phyloP scores from a whole-genome alignment of 2,797 vertebrate species.

The Heteromormyrus szaboi region DNA sequence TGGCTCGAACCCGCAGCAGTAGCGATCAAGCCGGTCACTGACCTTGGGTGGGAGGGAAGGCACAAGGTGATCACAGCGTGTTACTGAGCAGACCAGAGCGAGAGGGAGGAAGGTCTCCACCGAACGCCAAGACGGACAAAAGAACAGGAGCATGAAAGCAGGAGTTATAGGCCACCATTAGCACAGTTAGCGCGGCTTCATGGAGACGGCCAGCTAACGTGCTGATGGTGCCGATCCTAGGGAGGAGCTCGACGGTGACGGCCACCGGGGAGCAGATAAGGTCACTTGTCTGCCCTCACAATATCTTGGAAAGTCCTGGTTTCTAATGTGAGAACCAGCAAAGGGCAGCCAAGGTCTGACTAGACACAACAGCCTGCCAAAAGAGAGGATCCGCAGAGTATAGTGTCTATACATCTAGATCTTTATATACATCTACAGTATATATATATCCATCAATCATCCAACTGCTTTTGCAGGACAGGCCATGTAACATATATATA shows the following conservation, averaged over 20 bases:
- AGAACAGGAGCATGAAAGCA: neutral
- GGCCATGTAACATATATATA: neutral
- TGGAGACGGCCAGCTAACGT: neutral
- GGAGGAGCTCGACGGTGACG: neutral
- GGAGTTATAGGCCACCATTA: neutral
- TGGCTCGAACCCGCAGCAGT: constrained; percentile 86
- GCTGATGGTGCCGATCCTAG: neutral
- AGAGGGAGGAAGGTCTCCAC: neutral
- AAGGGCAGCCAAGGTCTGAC: neutral
- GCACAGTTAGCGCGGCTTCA: neutral
- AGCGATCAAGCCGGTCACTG: constrained; percentile 85
- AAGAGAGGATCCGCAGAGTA: neutral
- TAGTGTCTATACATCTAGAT: neutral
- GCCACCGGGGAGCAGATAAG: neutral
- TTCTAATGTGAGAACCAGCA: neutral
- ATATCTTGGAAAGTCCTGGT: neutral
- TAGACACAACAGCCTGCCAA: neutral
- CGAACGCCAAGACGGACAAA: neutral
- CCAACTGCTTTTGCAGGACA: neutral
- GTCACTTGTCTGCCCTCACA: neutral
- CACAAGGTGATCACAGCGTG: neutral
- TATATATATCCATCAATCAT: neutral
- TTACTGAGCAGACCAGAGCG: neutral
- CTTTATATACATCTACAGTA: neutral
- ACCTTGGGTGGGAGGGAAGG: constrained; percentile 57